Conservation (phyloP, 1,140 invertebrate genomes). For the Papilio xuthus region DNA sequence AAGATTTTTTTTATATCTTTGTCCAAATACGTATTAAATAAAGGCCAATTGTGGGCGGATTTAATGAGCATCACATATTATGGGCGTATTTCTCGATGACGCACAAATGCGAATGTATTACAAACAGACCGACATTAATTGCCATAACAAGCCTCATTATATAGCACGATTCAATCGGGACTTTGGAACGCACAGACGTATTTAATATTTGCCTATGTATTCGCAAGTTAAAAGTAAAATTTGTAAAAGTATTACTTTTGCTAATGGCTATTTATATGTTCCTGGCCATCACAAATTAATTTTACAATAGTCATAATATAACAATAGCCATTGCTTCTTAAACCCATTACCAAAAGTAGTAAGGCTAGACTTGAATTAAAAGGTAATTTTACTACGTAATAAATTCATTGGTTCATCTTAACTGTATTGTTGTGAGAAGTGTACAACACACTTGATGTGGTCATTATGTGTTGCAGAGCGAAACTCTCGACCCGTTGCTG, state of each 20-base stretch:
- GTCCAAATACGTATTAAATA: conserved; percentile 3
- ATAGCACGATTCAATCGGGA: background rate
- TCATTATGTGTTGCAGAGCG: conserved; percentile 82
- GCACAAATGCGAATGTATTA: conserved; percentile 25
- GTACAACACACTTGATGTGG: too few species aligned
- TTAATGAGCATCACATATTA: background rate
- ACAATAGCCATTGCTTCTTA: too few species aligned
- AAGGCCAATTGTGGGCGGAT: conserved; percentile 2
- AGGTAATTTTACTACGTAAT: too few species aligned
- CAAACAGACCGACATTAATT: conserved; percentile 23
- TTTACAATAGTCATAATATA: too few species aligned
- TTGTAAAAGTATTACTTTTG: too few species aligned
- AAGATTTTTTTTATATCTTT: background rate
- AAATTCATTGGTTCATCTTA: too few species aligned
- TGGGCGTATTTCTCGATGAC: conserved; percentile 22
- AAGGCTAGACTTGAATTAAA: background rate
- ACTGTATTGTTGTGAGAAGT: background rate
- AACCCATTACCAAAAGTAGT: too few species aligned
- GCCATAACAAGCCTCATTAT: conserved; percentile 19
- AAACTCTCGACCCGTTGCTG: conserved; percentile 94
- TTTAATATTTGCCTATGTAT: background rate
- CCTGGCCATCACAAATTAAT: too few species aligned
- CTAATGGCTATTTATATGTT: too few species aligned
- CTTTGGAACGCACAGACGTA: background rate
- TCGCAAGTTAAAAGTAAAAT: too few species aligned